Percentiles rank a stretch among this genome's conserved stretches.
These are phyloP conservation scores for Staurois parvus DNA, from an alignment of 2,797 vertebrate species.

Conservation along the genomic window DNA sequence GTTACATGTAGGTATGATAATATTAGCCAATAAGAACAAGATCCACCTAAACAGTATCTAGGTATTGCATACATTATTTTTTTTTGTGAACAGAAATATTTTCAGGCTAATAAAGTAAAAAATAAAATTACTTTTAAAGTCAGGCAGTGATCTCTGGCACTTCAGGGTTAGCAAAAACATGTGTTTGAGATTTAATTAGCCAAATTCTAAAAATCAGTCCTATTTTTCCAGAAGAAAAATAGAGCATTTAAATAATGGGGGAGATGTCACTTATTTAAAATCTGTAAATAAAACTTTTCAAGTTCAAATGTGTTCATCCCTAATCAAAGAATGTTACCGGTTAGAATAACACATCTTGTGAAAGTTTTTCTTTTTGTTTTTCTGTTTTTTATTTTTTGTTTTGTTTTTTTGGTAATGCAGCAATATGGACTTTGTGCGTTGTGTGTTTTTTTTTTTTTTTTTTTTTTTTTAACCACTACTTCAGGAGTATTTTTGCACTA, in stretches of 20 bases:
- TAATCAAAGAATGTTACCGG: conserved; percentile 28
- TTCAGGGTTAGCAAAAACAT: conserved; percentile 14
- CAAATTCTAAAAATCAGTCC: too few species aligned
- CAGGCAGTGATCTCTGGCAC: background rate
- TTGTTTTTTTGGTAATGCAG: conserved; percentile 51
- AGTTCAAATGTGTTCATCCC: conserved; percentile 17
- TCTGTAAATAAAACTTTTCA: conserved; percentile 14
- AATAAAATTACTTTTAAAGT: background rate
- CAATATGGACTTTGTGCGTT: conserved; percentile 51
- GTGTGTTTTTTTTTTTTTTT: conserved; percentile 41
- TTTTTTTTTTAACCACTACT: conserved; percentile 78
- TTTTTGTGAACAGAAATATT: background rate
- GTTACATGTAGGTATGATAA: too few species aligned
- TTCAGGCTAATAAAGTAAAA: background rate
- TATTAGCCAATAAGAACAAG: too few species aligned
- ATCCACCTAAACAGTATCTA: too few species aligned
- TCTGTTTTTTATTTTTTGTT: conserved; percentile 47
- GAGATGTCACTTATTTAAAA: background rate
- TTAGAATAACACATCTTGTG: conserved; percentile 37
- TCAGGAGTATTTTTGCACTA: conserved; percentile 79
- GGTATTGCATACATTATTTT: too few species aligned
- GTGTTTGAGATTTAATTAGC: too few species aligned
- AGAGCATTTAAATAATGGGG: background rate
- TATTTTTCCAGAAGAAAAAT: too few species aligned
- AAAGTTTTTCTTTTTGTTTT: conserved; percentile 32